Evolutionary conservation across 2,888 invertebrate genomes (phyloP).

Genomic region (Emmelina monodactyla): DNA sequence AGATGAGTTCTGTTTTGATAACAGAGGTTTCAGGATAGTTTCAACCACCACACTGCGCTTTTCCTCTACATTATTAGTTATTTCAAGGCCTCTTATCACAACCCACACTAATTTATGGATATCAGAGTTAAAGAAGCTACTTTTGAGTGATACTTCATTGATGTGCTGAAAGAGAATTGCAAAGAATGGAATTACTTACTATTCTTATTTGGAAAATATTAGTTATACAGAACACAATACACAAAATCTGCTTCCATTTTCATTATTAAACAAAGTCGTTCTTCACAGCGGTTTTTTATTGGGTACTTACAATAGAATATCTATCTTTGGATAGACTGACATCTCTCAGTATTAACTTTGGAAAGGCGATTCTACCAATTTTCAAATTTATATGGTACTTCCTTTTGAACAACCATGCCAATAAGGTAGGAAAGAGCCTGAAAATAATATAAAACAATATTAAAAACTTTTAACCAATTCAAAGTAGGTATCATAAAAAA

Average conservation of each 20-base stretch:
- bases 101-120: conserved; percentile 85
- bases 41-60: conserved; percentile 48
- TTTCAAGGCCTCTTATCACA: conserved; percentile 80
- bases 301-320: conserved; percentile 72
- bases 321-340: conserved; percentile 83
- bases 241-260: too few species aligned
- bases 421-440: conserved; percentile 79
- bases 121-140: conserved; percentile 88
- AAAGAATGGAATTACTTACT: neutral
- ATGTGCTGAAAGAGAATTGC: conserved; percentile 70
- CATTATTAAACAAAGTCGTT: too few species aligned
- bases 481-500: conserved; percentile 17
- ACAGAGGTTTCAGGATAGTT: conserved; percentile 52
- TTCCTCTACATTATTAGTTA: conserved; percentile 77
- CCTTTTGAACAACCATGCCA: conserved; percentile 82
- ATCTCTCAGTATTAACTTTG: conserved; percentile 80
- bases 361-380: conserved; percentile 83
- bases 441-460: conserved; percentile 31
- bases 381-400: conserved; percentile 81
- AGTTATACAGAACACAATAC: neutral
- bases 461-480: conserved; percentile 35
- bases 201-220: neutral
- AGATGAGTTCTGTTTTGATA: conserved; percentile 52
- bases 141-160: conserved; percentile 83
- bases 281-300: neutral